phyloP scores from a whole-genome alignment of 2,797 vertebrate species.

The Sebastes hubbsi region DNA sequence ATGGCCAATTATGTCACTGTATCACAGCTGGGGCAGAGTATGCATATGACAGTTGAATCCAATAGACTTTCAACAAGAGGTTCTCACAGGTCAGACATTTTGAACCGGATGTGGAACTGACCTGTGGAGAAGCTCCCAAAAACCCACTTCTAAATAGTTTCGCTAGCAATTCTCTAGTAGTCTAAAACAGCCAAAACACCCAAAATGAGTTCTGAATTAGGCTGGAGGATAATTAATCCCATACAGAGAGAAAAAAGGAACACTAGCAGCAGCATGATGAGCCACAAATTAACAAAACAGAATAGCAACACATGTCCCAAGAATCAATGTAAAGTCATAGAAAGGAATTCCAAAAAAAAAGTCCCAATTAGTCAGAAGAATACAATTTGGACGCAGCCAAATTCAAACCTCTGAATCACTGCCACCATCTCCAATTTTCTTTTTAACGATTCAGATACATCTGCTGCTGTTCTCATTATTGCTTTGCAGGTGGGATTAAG shows the following conservation, averaged over 20 bases:
- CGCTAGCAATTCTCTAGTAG: background rate
- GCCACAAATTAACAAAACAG: background rate
- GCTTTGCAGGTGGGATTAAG: background rate
- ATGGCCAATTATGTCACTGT: conserved; percentile 43
- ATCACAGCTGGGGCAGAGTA: conserved; percentile 8
- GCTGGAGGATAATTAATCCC: background rate
- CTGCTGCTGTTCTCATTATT: background rate
- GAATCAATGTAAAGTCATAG: background rate
- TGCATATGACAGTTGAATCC: conserved; percentile 31
- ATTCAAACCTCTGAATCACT: background rate
- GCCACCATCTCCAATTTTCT: background rate
- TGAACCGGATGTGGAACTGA: background rate
- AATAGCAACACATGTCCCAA: background rate
- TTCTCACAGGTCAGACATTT: background rate
- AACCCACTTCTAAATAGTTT: background rate
- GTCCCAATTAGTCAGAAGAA: background rate
- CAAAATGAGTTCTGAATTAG: background rate
- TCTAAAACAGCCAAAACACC: background rate
- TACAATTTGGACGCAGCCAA: background rate
- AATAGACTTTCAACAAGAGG: conserved; percentile 8
- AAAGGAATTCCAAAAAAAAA: conserved; percentile 4
- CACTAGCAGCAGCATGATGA: background rate
- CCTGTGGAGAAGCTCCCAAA: background rate
- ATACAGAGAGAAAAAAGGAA: background rate
- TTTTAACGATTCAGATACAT: background rate